phyloP scores from a whole-genome alignment of 2,113 vertebrate genomes.

The Nestor notabilis region DNA sequence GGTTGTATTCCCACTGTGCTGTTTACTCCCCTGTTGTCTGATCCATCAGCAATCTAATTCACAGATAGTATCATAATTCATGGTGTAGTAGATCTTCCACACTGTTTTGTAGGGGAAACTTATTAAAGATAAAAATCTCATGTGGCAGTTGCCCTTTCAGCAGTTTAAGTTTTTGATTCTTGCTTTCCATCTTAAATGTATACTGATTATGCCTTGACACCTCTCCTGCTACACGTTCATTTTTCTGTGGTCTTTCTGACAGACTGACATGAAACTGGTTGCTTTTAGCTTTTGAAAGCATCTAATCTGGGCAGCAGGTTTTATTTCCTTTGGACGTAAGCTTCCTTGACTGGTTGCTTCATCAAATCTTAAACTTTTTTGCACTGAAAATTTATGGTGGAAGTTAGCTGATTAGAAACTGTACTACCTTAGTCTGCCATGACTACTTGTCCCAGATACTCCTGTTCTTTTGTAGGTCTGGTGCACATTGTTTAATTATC shows the following conservation, averaged over 20 bases:
- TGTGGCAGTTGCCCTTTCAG: conserved; percentile 12
- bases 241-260: conserved; percentile 11
- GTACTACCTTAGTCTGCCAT: background rate
- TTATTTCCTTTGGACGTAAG: background rate
- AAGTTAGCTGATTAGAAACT: background rate
- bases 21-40: conserved; percentile 21
- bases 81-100: background rate
- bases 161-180: conserved; percentile 39
- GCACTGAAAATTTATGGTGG: background rate
- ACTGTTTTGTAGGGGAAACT: background rate
- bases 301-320: background rate
- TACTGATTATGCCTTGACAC: background rate
- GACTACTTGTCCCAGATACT: background rate
- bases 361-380: background rate
- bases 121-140: conserved; percentile 34
- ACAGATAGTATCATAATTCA: conserved; percentile 3
- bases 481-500: background rate
- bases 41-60: conserved; percentile 4
- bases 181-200: conserved; percentile 12
- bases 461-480: background rate
- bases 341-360: background rate
- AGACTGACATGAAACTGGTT: background rate
- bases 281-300: background rate
- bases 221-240: background rate
- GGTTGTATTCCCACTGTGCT: background rate